A percentile compares a stretch with the other conserved stretches of the same genome.
These are phyloP conservation scores for Hylaeus volcanicus DNA, from an alignment of 1,140 invertebrate genomes.

Conservation along the genomic window DNA sequence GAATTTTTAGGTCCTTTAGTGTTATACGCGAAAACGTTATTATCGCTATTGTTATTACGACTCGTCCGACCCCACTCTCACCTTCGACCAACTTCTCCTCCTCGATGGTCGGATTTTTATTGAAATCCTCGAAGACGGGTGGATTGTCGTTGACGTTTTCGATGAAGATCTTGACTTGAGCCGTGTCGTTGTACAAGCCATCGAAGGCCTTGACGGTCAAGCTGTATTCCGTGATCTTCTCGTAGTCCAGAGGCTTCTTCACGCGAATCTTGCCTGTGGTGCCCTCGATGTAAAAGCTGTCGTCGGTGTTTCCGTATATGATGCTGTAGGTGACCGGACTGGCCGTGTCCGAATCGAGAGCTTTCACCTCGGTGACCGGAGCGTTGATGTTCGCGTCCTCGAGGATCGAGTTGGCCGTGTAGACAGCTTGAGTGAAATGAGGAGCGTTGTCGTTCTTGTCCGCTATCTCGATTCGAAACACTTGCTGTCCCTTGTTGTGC, in stretches of 20 bases:
- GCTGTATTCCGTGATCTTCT: constrained; percentile 89
- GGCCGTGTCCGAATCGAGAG: constrained; percentile 89
- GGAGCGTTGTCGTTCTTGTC: constrained; percentile 96
- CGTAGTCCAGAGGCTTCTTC: constrained; percentile 89
- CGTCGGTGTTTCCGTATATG: constrained; percentile 87
- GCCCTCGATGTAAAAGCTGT: constrained; percentile 89
- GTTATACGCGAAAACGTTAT: no score
- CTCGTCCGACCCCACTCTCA: constrained; percentile 78
- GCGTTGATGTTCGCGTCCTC: constrained; percentile 91
- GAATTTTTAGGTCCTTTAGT: background rate
- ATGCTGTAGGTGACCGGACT: constrained; percentile 91
- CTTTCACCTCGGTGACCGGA: constrained; percentile 90
- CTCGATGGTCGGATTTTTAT: constrained; percentile 85
- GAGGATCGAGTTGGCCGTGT: constrained; percentile 88
- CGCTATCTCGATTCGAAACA: constrained; percentile 92
- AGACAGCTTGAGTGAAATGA: constrained; percentile 87
- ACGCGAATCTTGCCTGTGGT: constrained; percentile 91
- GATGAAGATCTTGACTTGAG: constrained; percentile 89
- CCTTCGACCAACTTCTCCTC: constrained; percentile 85
- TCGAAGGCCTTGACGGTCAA: constrained; percentile 90
- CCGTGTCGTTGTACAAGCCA: constrained; percentile 87
- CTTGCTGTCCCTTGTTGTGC: constrained; percentile 87
- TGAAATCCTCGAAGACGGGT: constrained; percentile 86
- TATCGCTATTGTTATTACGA: no score
- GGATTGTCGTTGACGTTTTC: constrained; percentile 92